A percentile compares a stretch with the other conserved stretches of the same genome.
phyloP scores from a whole-genome alignment of 2,888 invertebrate species.

The Eilema griseolum region DNA sequence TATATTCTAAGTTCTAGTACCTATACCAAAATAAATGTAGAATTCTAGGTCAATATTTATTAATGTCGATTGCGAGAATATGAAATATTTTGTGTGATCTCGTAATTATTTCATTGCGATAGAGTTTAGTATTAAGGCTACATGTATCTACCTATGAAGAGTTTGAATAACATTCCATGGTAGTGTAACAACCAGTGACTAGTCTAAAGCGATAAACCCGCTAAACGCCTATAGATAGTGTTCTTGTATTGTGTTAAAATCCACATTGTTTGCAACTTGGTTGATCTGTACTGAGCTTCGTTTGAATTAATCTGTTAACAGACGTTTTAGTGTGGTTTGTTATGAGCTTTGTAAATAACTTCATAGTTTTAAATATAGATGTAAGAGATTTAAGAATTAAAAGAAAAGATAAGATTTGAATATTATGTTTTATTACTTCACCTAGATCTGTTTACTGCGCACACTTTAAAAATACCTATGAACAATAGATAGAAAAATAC shows the following conservation, averaged over 20 bases:
- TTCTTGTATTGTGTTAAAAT: constrained; percentile 58
- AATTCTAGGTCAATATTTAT: constrained; percentile 84
- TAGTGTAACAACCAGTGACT: constrained; percentile 77
- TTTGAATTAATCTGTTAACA: constrained; percentile 57
- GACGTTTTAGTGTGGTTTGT: constrained; percentile 58
- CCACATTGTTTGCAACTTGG: constrained; percentile 70
- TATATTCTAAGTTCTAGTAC: constrained; percentile 77
- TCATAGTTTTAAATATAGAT: constrained; percentile 56
- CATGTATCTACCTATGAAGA: constrained; percentile 74
- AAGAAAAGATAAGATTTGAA: constrained; percentile 57
- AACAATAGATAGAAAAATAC: no score
- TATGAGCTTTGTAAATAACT: constrained; percentile 74
- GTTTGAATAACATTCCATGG: constrained; percentile 76
- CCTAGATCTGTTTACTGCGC: neutral
- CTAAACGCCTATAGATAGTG: constrained; percentile 62
- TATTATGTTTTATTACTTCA: constrained; percentile 37
- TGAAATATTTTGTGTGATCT: constrained; percentile 81
- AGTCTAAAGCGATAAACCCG: constrained; percentile 79
- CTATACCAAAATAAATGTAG: constrained; percentile 83
- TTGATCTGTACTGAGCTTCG: constrained; percentile 69
- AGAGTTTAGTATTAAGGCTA: constrained; percentile 65
- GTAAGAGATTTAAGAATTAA: constrained; percentile 55
- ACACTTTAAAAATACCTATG: neutral
- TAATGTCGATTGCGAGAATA: constrained; percentile 74
- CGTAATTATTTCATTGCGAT: constrained; percentile 73